Base-by-base conservation (phyloP, 2,888 invertebrate genomes). In the Eristalis arbustorum region DNA sequence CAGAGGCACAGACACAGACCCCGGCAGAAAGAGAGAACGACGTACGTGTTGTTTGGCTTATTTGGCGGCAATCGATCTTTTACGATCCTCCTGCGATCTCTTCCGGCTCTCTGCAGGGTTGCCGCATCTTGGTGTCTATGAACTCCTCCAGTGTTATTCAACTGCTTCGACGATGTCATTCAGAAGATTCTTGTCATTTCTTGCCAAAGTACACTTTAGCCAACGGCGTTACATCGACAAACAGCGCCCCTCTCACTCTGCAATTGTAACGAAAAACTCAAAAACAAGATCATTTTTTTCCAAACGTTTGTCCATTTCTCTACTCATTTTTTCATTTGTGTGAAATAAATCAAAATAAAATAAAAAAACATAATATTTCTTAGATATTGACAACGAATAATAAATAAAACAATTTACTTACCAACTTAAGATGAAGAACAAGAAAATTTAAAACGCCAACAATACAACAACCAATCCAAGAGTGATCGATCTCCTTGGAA, bases 371-470 rank as follows among this genome's bases (percentile, higher is more conserved):
- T 2, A 25, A 18, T 31, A 57, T 68, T 84, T 77, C 62, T 80
- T 73, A 81, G 57, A 81, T 69, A 81, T 81, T 77, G 82, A 85
- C 85, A 85, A 85, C 85, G 85, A 85, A 85, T 74, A 66, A 76
- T 67, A 71, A 79, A 75, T 61, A 61, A 49, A 71, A 72, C 69
- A 37, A 71, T 66, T 3, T 59, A 42, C n/a, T 25, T 61, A 66
- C 23, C 8, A 56, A 64, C 57, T 61, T 34, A 66, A 42, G 75
- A 77, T 8, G 49, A 67, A 8, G 31, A 13, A 56, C 42, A 72
- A 37, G 59, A 31, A 13, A 64, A 31, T 62, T 22, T 37, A 63
- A 67, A 79, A 67, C 83, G 63, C 82, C 80, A 66, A 71, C 11
- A 69, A 18, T 64, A 68, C 81, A 75, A 78, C 77, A 82, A 66